Evolutionary conservation across 2,113 vertebrate species (phyloP).

Genomic region (Sorex araneus): DNA sequence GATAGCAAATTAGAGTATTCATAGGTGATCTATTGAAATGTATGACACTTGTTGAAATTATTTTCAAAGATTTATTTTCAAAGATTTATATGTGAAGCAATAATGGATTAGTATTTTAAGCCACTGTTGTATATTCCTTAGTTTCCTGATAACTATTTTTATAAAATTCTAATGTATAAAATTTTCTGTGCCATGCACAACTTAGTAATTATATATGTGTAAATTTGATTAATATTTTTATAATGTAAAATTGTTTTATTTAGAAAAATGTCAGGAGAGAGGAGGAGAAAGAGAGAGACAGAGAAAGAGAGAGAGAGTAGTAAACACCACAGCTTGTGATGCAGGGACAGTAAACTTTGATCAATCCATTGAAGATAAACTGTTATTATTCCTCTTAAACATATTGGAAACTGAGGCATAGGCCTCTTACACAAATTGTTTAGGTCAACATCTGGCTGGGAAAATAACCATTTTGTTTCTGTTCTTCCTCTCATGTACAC

Average conservation of each 20-base stretch:
- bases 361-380: not conserved
- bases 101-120: not conserved
- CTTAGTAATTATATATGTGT: not conserved
- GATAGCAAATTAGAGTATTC: not conserved
- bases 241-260: not conserved
- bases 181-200: not conserved
- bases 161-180: not conserved
- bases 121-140: fast-evolving
- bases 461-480: no score
- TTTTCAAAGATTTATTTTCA: not conserved
- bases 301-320: no score
- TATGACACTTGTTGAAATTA: not conserved
- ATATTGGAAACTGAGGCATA: not conserved
- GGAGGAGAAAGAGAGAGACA: no score
- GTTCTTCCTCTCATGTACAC: no score
- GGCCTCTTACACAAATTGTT: not conserved
- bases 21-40: not conserved
- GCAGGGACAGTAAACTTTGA: no score
- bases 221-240: not conserved
- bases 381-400: not conserved
- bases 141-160: not conserved
- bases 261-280: no score
- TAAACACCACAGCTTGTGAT: no score
- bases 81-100: not conserved
- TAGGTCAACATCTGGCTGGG: not conserved